These are phyloP conservation scores for Standfussiana lucernea DNA, from an alignment of 2,888 invertebrate species.

Conservation along the genomic window DNA sequence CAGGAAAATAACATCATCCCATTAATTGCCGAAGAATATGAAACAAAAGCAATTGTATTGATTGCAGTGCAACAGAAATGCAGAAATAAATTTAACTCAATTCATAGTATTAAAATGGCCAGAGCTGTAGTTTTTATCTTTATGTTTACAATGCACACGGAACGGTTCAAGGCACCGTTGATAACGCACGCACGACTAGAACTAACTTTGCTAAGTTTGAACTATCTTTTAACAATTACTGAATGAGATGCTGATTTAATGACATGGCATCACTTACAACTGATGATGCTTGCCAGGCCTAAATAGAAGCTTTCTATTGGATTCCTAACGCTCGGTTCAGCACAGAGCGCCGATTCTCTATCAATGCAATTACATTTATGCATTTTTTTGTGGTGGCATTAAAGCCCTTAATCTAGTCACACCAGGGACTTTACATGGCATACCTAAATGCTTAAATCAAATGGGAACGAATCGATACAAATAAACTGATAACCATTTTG, in stretches of 20 bases:
- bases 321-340: background rate
- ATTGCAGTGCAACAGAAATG: conserved; percentile 20
- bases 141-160: conserved; percentile 49
- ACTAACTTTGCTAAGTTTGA: conserved; percentile 26
- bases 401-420: background rate
- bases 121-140: conserved; percentile 49
- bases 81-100: conserved; percentile 22
- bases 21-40: background rate
- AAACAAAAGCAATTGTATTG: conserved; percentile 9
- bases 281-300: background rate
- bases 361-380: background rate
- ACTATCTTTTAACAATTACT: conserved; percentile 30
- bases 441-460: conserved; percentile 19
- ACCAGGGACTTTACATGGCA: conserved; percentile 2
- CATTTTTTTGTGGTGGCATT: background rate
- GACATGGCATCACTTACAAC: background rate
- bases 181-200: conserved; percentile 52
- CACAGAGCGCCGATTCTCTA: background rate
- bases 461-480: conserved; percentile 13
- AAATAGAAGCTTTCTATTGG: background rate
- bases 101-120: conserved; percentile 22
- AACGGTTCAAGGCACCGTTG: conserved; percentile 60
- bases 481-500: conserved; percentile 18
- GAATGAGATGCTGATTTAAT: background rate
- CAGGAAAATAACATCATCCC: background rate